Evolutionary conservation across 2,797 vertebrate species (phyloP).

Genomic region (Echeneis naucrates): DNA sequence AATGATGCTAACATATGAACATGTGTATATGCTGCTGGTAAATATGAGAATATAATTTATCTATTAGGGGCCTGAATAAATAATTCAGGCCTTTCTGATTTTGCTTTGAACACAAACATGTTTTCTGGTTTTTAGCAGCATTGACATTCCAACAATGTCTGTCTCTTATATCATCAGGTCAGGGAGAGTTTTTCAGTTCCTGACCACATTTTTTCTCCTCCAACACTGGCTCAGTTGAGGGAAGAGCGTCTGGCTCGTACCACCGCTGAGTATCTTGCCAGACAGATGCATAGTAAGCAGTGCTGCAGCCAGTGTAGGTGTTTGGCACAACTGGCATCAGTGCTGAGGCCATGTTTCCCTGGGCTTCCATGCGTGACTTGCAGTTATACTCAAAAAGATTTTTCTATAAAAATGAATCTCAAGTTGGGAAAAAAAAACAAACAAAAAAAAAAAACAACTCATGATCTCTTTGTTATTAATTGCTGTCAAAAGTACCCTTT

Average conservation of each 20-base stretch:
- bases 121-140: slow-evolving; percentile 32
- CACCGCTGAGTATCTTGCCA: slow-evolving; percentile 46
- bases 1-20: slow-evolving; percentile 31
- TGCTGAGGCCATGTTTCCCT: slow-evolving; percentile 54
- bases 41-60: no score
- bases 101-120: slow-evolving; percentile 30
- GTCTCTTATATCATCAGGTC: slow-evolving; percentile 52
- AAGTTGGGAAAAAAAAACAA: slow-evolving; percentile 20
- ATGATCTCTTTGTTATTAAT: slow-evolving; percentile 73
- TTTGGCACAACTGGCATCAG: slow-evolving; percentile 55
- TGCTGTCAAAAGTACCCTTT: slow-evolving; percentile 49
- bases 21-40: slow-evolving; percentile 16
- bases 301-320: slow-evolving; percentile 42
- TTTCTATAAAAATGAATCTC: slow-evolving; percentile 45
- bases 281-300: slow-evolving; percentile 60
- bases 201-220: slow-evolving; percentile 29
- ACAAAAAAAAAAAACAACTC: slow-evolving; percentile 39
- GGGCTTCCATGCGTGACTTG: slow-evolving; percentile 60
- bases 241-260: slow-evolving; percentile 36
- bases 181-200: slow-evolving; percentile 41
- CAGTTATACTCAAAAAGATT: slow-evolving; percentile 46
- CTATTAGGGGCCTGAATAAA: no score
- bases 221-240: slow-evolving; percentile 38
- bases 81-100: slow-evolving; percentile 27
- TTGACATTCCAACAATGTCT: slow-evolving; percentile 41